Base-by-base conservation (phyloP, 2,888 invertebrate genomes). In the Heteropelma amictum region DNA sequence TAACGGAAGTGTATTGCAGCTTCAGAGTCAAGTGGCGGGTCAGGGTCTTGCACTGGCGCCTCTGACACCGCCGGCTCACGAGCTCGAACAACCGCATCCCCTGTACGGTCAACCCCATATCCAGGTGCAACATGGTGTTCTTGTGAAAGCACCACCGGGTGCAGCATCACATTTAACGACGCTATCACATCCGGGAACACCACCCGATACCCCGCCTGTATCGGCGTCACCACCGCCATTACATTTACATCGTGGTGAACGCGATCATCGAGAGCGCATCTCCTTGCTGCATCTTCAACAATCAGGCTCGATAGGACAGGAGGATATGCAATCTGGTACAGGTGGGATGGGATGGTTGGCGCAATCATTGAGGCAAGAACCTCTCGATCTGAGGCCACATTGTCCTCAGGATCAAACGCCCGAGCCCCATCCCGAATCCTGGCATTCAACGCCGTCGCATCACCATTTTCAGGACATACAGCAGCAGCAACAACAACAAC, bases 161-260 rank as follows among this genome's bases (percentile, higher is more conserved):
- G 79, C 85, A 19, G 81, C 86, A 2, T 83, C 87, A 0, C 87
- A 87, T 23, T 78, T 86, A 38, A 87, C 88, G 40, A 88, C 84
- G 35, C 84, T 85, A 3, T 86, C 85, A 67, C 90, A 94, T 81
- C 96, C 96, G 30, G 95, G 95, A 47, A 95, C 96, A 23, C 96
- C 96, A 5, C 96, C 96, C 3, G 95, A 96, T 87, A 96, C 96
- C 8, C 96, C 97, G 10, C 94, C 94, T 0, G 92, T 92, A 4
- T 91, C 91, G 54, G 91, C 91, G 7, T 92, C 93, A 5, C 93
- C 93, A 90, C 90, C 92, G 90, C 87, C 91, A 89, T 69, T 85
- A 68, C 86, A 86, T 23, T 68, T 84, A 17, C 87, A 86, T 30
- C 85, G 86, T 2, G 81, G 84, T 5, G 86, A 85, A 1, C 84